These are phyloP conservation scores for Tetragonula carbonaria DNA, from an alignment of 2,888 invertebrate species.

Conservation along the genomic window DNA sequence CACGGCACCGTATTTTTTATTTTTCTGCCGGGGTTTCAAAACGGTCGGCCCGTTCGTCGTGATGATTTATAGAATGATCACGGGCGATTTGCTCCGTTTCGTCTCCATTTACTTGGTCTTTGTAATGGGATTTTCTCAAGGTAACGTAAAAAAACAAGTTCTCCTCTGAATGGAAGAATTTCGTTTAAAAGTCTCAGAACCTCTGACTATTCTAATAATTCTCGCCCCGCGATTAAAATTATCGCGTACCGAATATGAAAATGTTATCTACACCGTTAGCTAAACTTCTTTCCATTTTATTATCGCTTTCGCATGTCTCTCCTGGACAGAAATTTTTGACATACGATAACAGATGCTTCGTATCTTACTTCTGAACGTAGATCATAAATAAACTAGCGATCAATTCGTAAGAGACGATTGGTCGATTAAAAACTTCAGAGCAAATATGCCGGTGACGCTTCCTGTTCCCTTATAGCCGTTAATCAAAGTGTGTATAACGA, in stretches of 20 bases:
- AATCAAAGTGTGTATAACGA: slow-evolving; percentile 17
- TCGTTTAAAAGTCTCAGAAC: no score
- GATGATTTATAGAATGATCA: slow-evolving; percentile 99
- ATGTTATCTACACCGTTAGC: no score
- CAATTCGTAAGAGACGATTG: not conserved
- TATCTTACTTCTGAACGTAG: slow-evolving; percentile 5
- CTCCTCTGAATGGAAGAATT: not conserved
- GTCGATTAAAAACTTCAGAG: not conserved
- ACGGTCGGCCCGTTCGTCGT: slow-evolving; percentile 99
- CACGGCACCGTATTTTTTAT: slow-evolving; percentile 98
- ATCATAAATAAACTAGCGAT: slow-evolving; percentile 36
- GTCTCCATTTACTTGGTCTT: slow-evolving; percentile 98
- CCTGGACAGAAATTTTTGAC: slow-evolving; percentile 31
- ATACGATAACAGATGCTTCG: slow-evolving; percentile 18
- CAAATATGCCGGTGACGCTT: not conserved
- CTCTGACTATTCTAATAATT: no score
- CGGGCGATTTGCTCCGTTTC: slow-evolving; percentile 97
- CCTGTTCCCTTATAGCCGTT: not conserved
- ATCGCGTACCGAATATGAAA: no score
- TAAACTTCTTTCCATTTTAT: not conserved
- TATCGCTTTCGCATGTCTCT: slow-evolving; percentile 1
- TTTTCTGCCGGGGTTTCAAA: slow-evolving; percentile 99
- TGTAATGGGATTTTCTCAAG: slow-evolving; percentile 98
- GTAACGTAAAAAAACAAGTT: slow-evolving; percentile 83
- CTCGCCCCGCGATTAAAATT: no score